A percentile compares a stretch with the other conserved stretches of the same genome.
Evolutionary conservation across 2,888 invertebrate species (phyloP).

Genomic region (Drosophila parthenogenetica): DNA sequence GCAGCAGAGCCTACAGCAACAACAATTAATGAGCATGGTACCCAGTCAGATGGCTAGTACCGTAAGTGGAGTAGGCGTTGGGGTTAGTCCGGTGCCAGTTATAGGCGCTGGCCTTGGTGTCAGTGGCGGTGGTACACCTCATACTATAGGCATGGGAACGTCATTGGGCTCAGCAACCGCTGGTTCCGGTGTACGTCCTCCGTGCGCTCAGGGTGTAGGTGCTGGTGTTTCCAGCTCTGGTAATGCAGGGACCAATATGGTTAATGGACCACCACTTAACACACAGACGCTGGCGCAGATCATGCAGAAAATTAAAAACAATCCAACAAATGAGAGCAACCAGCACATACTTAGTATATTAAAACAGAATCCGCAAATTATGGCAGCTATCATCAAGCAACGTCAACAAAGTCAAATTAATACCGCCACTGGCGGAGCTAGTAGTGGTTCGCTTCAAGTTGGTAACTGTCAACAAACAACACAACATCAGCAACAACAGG

Average conservation of each 20-base stretch:
- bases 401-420: constrained; percentile 87
- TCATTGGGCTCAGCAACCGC: constrained; percentile 66
- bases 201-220: constrained; percentile 83
- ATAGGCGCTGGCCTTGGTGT: constrained; percentile 63
- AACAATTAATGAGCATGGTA: constrained; percentile 84
- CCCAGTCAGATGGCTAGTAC: constrained; percentile 79
- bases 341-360: constrained; percentile 95
- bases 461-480: constrained; percentile 80
- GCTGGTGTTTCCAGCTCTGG: constrained; percentile 55
- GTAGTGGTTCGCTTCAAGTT: constrained; percentile 66
- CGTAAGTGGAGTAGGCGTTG: constrained; percentile 32
- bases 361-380: constrained; percentile 96
- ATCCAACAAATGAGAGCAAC: constrained; percentile 96
- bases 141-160: constrained; percentile 71
- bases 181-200: constrained; percentile 83
- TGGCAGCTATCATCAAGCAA: constrained; percentile 97
- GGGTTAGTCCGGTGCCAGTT: constrained; percentile 66
- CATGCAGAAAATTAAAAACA: constrained; percentile 95
- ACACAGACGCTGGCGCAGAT: constrained; percentile 92
- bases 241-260: constrained; percentile 70
- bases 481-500: constrained; percentile 80
- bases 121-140: constrained; percentile 56
- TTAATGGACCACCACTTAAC: constrained; percentile 82
- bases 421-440: constrained; percentile 69
- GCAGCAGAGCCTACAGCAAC: constrained; percentile 82